Conservation (phyloP, 2,888 invertebrate species). For the Molorchus minor region DNA sequence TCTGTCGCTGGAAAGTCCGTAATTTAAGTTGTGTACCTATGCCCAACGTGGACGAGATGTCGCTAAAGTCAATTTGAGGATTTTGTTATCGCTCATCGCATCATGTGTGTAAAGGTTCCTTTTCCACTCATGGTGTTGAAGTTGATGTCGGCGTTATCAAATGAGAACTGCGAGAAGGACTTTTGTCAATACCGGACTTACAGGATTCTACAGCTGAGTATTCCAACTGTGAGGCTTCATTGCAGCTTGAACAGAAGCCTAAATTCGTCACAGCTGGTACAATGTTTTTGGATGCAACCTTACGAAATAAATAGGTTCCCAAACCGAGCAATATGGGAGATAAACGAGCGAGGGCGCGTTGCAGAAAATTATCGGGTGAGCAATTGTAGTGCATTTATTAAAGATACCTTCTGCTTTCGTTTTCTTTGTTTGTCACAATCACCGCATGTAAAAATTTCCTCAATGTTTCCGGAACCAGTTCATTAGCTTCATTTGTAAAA, state of each 20-base stretch:
- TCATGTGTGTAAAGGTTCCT: no score
- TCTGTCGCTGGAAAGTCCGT: no score
- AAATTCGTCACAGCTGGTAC: neutral
- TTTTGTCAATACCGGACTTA: neutral
- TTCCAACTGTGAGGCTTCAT: neutral
- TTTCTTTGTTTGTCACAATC: constrained; percentile 8
- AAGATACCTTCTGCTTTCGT: constrained; percentile 1
- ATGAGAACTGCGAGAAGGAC: neutral
- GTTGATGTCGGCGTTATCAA: neutral
- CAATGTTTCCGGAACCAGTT: constrained; percentile 13
- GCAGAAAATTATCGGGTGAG: constrained; percentile 5
- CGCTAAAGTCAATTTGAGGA: no score
- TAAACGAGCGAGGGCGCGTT: neutral
- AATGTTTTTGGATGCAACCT: neutral
- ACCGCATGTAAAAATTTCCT: neutral
- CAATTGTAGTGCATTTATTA: constrained; percentile 8
- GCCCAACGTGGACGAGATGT: no score
- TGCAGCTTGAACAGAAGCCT: neutral
- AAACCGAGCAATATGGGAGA: neutral
- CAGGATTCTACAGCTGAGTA: neutral
- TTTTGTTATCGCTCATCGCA: no score
- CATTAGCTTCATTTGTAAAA: constrained; percentile 20
- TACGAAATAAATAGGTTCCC: neutral
- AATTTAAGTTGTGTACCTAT: no score
- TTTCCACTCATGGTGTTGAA: neutral